Evolutionary conservation across 1,140 invertebrate species (phyloP), one percentile per base, ranked within the genome.

Genomic region (Orussus abietinus): DNA sequence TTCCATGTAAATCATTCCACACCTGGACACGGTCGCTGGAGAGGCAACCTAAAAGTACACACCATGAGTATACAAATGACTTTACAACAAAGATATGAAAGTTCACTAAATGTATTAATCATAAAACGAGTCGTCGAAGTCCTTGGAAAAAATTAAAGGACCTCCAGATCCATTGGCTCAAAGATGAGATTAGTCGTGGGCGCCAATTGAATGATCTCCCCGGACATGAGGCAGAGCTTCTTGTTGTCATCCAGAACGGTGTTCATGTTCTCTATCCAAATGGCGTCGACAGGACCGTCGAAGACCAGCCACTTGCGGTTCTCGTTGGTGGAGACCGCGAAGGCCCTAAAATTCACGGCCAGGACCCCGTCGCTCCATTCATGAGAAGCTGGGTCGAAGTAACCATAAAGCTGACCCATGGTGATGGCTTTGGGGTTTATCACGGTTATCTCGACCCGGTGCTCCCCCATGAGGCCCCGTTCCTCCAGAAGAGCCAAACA

Each of bases 261-360:
- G 64, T 97, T 97, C 81, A 98, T 88, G 62, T 95, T 97, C 67
- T 98, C 94, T 54, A 96, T 96, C 93, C 93, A 96, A 41, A 95
- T 84, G 4, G 93, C 90, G 71, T 98, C 93, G 1, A 96, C 92
- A 0, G 93, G 93, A 0, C 94, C 94, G 71, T 98, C 93, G 69
- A 96, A 96, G 38, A 97, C 79, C 4, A 97, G 66, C 93, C 93
- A 98, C 63, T 97, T 96, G 34, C 92, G 52, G n/a, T 66, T 72
- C 10, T 57, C 44, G 37, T 83, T 84, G 29, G 81, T 77, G 0
- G 92, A 93, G 21, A 82, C 78, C 1, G 93, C 90, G 71, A 95
- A 96, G 7, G 83, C 77, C 51, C 93, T 77, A 74, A 92, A 96
- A 57, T 83, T 90, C 3, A 96, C 88, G n/a, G 93, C 92, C 20